Evolutionary conservation across 2,113 vertebrate genomes (phyloP).

Genomic region (Clarias macrocephalus): DNA sequence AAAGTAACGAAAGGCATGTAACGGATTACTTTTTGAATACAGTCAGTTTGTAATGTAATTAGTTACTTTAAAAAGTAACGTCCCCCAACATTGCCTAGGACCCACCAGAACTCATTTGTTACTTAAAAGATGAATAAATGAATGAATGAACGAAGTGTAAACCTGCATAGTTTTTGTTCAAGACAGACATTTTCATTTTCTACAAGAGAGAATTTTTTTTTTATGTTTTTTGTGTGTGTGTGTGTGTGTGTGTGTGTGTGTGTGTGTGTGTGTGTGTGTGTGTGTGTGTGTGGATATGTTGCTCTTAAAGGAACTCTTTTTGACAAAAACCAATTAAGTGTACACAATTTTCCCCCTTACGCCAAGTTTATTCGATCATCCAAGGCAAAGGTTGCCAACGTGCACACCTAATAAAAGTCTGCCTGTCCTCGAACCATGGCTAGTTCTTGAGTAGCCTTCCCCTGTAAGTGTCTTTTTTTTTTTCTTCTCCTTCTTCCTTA

Average conservation of each 20-base stretch:
- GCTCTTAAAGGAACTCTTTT: background rate
- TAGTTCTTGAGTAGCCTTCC: background rate
- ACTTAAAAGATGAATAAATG: background rate
- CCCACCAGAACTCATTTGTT: no score
- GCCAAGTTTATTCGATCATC: background rate
- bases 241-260: no score
- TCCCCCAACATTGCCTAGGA: no score
- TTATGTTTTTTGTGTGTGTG: no score
- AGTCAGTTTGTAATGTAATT: no score
- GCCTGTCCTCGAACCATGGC: background rate
- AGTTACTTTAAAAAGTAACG: no score
- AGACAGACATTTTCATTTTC: background rate
- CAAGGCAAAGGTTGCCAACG: background rate
- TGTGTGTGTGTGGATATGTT: no score
- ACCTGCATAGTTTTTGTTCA: background rate
- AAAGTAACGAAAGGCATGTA: no score
- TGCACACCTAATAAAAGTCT: background rate
- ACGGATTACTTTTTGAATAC: no score
- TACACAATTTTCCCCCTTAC: background rate
- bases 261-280: no score
- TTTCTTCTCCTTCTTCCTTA: background rate
- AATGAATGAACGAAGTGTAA: background rate
- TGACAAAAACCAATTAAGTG: background rate
- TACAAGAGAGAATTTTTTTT: no score
- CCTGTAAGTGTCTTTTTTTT: background rate